Evolutionary conservation across 2,797 vertebrate genomes (phyloP), one percentile per base, ranked within the genome.

Genomic region (Choloepus didactylus): DNA sequence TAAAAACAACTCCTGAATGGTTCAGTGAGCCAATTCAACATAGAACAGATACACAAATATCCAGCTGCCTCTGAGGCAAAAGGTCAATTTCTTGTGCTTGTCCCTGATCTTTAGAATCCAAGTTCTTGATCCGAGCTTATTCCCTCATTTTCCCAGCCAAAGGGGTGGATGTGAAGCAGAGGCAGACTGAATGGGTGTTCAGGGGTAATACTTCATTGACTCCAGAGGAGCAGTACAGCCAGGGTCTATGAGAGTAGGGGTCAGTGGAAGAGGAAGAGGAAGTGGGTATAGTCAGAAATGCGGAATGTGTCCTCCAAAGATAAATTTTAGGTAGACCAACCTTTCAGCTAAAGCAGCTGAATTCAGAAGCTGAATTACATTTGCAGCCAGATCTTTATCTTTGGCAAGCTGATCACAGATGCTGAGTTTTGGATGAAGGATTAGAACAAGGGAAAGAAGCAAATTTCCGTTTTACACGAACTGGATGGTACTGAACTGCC

Each of bases 61-160:
- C 67, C 59, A 93, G 97, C 94, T 60, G 14, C 96, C 95, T 98
- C 86, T 67, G 87, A 95, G 95, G 94, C 95, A 95, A 60, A 89
- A 96, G 96, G 96, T 97, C 97, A 95, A 15, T 94, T 89, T 94
- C 91, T 93, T 38, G 88, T 94, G 93, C 81, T 95, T 95, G 92
- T 94, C 93, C 87, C 85, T 64, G 35, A 66, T 88, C 84, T 93
- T 77, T 38, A 23, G 89, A 72, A 87, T 89, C 92, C 80, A 86
- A 51, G 25, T 87, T 91, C 92, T 87, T 87, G 83, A 86, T 88
- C 87, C 90, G 31, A 29, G 79, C 29, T 72, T 66, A 35, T 79
- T 51, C 73, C 73, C 80, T 93, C 79, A 64, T 91, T 89, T 86
- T 60, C 79, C 76, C 64, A 76, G 91, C 86, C 80, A 49, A 19